A percentile compares a stretch with the other conserved stretches of the same genome.
These are phyloP conservation scores for Dascillus cervinus DNA, from an alignment of 2,888 invertebrate genomes.

Conservation along the genomic window DNA sequence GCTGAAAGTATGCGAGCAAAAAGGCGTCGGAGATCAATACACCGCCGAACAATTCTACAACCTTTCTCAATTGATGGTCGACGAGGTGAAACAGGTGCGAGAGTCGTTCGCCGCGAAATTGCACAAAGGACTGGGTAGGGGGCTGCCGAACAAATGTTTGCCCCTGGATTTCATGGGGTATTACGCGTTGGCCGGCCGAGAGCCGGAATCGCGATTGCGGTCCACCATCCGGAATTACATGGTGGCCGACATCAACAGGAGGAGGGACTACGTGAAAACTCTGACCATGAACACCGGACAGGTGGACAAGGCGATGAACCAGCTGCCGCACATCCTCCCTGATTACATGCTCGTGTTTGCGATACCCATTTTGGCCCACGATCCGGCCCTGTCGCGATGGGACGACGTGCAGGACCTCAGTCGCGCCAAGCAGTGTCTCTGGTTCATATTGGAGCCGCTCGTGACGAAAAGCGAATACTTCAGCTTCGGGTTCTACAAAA, in stretches of 20 bases:
- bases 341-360: conserved; percentile 97
- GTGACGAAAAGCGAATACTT: conserved; percentile 91
- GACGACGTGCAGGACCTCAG: conserved; percentile 73
- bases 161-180: conserved; percentile 96
- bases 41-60: conserved; percentile 93
- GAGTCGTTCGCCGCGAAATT: conserved; percentile 82
- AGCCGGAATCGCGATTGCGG: conserved; percentile 73
- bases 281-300: conserved; percentile 60
- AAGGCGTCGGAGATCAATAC: conserved; percentile 91
- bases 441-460: conserved; percentile 91
- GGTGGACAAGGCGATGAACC: conserved; percentile 64
- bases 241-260: conserved; percentile 76
- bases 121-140: conserved; percentile 78
- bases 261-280: conserved; percentile 86
- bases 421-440: conserved; percentile 75
- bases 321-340: conserved; percentile 83
- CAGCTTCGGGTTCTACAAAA: conserved; percentile 91
- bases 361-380: conserved; percentile 92
- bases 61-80: conserved; percentile 82
- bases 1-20: conserved; percentile 95
- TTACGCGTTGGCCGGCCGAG: conserved; percentile 84
- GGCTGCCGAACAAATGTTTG: conserved; percentile 81
- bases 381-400: conserved; percentile 72
- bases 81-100: conserved; percentile 78
- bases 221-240: conserved; percentile 68